Evolutionary conservation across 2,113 vertebrate genomes (phyloP).

Genomic region (Forbesichthys papilliferus): DNA sequence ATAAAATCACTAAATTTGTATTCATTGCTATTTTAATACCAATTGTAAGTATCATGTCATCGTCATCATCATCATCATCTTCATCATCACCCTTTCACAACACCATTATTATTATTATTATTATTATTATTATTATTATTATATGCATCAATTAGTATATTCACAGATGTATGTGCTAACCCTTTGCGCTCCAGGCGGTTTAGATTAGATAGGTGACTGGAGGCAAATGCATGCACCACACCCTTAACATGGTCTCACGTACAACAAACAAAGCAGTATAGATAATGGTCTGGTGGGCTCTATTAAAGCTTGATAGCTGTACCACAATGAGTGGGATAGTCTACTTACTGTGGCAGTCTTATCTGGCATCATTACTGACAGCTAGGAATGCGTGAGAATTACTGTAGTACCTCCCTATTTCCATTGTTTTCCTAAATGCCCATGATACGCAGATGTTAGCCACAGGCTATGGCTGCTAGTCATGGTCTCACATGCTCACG

Average conservation of each 20-base stretch:
- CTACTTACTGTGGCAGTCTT: constrained; percentile 27
- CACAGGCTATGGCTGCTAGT: constrained; percentile 4
- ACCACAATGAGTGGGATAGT: constrained; percentile 37
- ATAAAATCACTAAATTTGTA: neutral
- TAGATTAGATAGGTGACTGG: constrained; percentile 31
- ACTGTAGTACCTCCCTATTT: constrained; percentile 13
- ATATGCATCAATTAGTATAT: no score
- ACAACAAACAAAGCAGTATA: constrained; percentile 10
- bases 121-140: neutral
- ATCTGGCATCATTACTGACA: constrained; percentile 40
- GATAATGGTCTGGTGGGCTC: constrained; percentile 20
- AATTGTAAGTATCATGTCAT: neutral
- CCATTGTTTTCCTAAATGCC: constrained; percentile 23
- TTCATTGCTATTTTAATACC: neutral
- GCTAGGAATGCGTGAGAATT: constrained; percentile 46
- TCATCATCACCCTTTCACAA: neutral
- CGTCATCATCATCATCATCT: neutral
- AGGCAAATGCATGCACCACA: constrained; percentile 8
- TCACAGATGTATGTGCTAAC: no score
- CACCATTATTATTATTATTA: constrained; percentile 10
- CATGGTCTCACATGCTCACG: no score
- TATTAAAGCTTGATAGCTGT: neutral
- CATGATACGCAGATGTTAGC: constrained; percentile 1
- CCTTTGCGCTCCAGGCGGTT: neutral
- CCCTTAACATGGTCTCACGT: constrained; percentile 29